Conservation (phyloP, 2,888 invertebrate species). For the Limnephilus lunatus region DNA sequence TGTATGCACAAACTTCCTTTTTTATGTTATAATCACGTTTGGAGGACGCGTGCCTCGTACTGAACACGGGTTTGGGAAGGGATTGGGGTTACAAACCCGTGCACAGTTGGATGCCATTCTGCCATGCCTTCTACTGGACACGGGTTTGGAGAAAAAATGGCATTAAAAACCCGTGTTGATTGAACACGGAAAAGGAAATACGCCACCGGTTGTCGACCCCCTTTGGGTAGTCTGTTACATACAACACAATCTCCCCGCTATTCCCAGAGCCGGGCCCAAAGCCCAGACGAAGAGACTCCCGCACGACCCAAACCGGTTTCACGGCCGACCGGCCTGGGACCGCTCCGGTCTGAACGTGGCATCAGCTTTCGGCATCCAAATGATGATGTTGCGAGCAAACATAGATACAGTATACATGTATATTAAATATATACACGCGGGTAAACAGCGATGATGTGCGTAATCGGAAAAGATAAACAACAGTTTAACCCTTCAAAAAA, state of each 20-base stretch:
- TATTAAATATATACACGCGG: not conserved
- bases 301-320: slow-evolving; percentile 36
- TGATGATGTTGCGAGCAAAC: not conserved
- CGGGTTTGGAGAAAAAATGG: no score
- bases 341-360: not conserved
- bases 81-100: no score
- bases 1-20: no score
- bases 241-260: not conserved
- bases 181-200: no score
- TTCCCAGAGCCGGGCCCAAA: slow-evolving; percentile 15
- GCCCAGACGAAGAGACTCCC: slow-evolving; percentile 32
- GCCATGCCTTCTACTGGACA: no score
- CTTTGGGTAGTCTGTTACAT: no score
- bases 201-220: not conserved
- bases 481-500: no score
- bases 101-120: no score
- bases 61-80: no score
- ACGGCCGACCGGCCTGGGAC: not conserved
- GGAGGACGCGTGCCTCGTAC: no score
- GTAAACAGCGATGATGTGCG: not conserved
- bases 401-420: not conserved
- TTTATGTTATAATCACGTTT: no score
- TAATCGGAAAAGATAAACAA: not conserved
- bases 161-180: no score
- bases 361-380: not conserved